These are phyloP conservation scores for Caerostris extrusa DNA, from an alignment of 1,140 invertebrate genomes.

Conservation along the genomic window DNA sequence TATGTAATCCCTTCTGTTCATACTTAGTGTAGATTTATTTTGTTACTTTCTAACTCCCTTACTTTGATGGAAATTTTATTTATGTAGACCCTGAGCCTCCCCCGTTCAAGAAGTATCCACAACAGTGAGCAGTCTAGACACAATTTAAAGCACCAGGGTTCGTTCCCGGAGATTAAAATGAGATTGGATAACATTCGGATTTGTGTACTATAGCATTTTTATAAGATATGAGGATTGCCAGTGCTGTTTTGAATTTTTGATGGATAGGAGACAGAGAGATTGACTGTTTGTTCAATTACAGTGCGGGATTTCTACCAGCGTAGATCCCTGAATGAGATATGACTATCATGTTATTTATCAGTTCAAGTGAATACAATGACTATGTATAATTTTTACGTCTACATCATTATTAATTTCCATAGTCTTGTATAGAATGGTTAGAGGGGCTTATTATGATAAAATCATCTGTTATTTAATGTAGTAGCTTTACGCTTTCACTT, in stretches of 20 bases:
- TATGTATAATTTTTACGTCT: too few species aligned
- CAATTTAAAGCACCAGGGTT: constrained; percentile 4
- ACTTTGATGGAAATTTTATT: constrained; percentile 24
- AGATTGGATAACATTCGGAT: constrained; percentile 40
- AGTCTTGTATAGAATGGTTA: too few species aligned
- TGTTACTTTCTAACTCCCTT: not conserved
- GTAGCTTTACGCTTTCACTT: too few species aligned
- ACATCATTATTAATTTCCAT: too few species aligned
- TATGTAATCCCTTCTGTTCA: constrained; percentile 58
- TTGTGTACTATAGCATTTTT: constrained; percentile 6
- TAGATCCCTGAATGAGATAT: not conserved
- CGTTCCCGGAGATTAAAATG: constrained; percentile 32
- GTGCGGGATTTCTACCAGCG: not conserved
- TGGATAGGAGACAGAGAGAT: not conserved
- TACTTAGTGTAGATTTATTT: constrained; percentile 5
- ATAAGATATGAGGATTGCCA: constrained; percentile 14
- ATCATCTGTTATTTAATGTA: too few species aligned
- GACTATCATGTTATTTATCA: too few species aligned
- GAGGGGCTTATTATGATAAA: too few species aligned
- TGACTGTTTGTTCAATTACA: constrained; percentile 2
- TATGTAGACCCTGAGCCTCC: not conserved
- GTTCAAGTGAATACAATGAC: not conserved
- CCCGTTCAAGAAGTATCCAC: not conserved
- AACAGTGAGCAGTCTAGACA: constrained; percentile 24
- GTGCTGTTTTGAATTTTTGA: constrained; percentile 43